Evolutionary conservation across 1,140 invertebrate genomes (phyloP).

Genomic region (Bombus polaris): DNA sequence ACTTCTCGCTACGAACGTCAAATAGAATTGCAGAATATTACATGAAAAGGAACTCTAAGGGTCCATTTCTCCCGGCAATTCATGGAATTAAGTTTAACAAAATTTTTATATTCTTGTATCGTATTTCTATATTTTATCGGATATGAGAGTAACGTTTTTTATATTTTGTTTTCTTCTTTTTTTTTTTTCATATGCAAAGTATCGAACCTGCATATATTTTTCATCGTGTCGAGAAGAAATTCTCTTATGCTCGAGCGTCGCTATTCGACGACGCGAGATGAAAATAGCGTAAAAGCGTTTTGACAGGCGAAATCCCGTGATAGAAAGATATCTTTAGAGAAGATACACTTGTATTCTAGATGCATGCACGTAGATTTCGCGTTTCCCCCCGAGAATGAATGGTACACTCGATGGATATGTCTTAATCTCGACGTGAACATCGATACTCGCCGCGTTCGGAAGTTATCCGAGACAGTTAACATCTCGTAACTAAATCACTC

Average conservation of each 20-base stretch:
- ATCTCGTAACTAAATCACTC: constrained; percentile 9
- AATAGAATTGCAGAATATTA: constrained; percentile 33
- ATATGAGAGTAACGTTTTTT: neutral
- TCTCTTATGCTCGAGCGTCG: neutral
- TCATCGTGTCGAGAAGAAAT: neutral
- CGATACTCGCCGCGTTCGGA: neutral
- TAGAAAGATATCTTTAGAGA: constrained; percentile 14
- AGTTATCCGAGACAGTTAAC: constrained; percentile 4
- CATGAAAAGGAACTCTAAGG: neutral
- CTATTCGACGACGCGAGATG: neutral
- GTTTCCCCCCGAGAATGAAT: constrained; percentile 26
- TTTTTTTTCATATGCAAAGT: neutral
- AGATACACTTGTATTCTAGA: constrained; percentile 30
- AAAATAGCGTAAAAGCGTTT: constrained; percentile 5
- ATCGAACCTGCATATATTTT: neutral
- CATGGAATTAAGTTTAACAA: neutral
- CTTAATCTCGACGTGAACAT: constrained; percentile 10
- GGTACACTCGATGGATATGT: neutral
- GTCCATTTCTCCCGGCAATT: neutral
- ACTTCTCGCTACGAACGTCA: neutral
- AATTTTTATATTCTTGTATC: too few relatives aligned
- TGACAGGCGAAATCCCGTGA: neutral
- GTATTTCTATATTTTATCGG: too few relatives aligned
- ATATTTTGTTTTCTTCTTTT: too few relatives aligned
- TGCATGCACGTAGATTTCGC: constrained; percentile 44